A percentile compares a stretch with the other conserved stretches of the same genome.
Evolutionary conservation across 2,797 vertebrate species (phyloP).

Genomic region (Mus caroli): DNA sequence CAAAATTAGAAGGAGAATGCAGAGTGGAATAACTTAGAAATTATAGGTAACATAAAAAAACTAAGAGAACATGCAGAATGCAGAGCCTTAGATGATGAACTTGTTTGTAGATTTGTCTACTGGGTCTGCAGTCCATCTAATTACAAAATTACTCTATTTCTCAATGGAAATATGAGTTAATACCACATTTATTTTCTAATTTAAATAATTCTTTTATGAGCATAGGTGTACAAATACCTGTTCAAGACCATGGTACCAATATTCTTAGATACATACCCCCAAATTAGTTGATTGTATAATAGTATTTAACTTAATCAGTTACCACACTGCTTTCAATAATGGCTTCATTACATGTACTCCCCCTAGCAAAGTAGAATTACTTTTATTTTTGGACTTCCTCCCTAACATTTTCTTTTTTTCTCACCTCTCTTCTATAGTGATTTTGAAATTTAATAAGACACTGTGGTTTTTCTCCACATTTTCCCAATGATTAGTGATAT

Average conservation of each 20-base stretch:
- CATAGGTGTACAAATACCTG: no score
- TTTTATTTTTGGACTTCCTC: background rate
- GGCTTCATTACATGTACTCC: background rate
- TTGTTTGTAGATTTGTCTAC: background rate
- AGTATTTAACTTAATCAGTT: background rate
- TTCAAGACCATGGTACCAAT: background rate
- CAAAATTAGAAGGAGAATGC: background rate
- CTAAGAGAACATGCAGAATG: no score
- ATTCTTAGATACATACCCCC: background rate
- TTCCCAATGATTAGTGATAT: background rate
- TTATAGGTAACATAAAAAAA: no score
- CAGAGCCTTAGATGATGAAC: background rate
- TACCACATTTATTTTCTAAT: background rate
- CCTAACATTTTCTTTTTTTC: background rate
- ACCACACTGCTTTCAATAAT: background rate
- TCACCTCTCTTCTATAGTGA: no score
- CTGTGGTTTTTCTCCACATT: background rate
- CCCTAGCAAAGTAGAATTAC: no score
- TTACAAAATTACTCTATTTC: background rate
- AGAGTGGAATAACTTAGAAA: no score
- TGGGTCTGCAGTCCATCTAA: background rate
- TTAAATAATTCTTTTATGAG: background rate
- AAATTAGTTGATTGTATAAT: background rate
- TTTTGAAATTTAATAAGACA: background rate
- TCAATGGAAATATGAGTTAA: background rate